Evolutionary conservation across 2,113 vertebrate genomes (phyloP).

Genomic region (Xenopus tropicalis): UCB_Xtro_10.0 CM004449.2:26578501-26579000

Average conservation of each 20-base stretch:
- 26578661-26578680: conserved; percentile 13
- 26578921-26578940: neutral
- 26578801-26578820: conserved; percentile 19
- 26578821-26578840: conserved; percentile 28
- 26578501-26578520: too few relatives aligned
- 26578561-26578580: too few relatives aligned
- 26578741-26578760: conserved; percentile 17
- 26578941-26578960: neutral
- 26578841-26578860: conserved; percentile 4
- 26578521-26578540: too few relatives aligned
- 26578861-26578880: neutral
- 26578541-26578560: too few relatives aligned
- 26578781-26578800: conserved; percentile 31
- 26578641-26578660: conserved; percentile 21
- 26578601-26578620: conserved; percentile 2
- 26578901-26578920: too few relatives aligned
- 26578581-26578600: too few relatives aligned
- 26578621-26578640: conserved; percentile 9
- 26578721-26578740: conserved; percentile 13
- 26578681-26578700: neutral
- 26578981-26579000: conserved; percentile 7
- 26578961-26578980: neutral
- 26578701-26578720: conserved; percentile 29
- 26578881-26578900: neutral
- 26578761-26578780: conserved; percentile 22